Evolutionary conservation across 2,113 vertebrate genomes (phyloP).

Genomic region (Mormyrus lacerda): DNA sequence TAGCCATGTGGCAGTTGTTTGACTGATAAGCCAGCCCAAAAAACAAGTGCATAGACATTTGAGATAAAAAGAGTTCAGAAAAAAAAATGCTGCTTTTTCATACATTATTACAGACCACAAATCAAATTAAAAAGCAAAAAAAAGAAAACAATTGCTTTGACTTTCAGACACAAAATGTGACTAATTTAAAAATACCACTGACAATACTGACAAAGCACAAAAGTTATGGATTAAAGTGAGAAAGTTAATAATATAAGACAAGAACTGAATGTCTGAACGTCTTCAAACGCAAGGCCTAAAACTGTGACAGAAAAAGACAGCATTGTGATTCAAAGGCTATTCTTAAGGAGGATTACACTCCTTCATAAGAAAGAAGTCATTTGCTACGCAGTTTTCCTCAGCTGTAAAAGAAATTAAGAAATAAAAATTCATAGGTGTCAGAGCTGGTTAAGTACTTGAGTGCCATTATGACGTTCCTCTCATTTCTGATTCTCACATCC

Average conservation of each 20-base stretch:
- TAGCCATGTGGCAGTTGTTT: neutral
- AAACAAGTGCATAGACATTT: neutral
- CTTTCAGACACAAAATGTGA: slow-evolving; percentile 56
- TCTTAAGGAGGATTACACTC: slow-evolving; percentile 62
- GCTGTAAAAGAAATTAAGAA: slow-evolving; percentile 51
- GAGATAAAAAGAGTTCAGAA: neutral
- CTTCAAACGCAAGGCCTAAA: slow-evolving; percentile 66
- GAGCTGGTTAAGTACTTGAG: slow-evolving; percentile 62
- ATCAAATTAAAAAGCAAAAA: slow-evolving; percentile 31
- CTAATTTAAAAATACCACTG: slow-evolving; percentile 56
- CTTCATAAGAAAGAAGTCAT: slow-evolving; percentile 58
- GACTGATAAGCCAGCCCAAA: neutral
- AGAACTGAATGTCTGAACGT: slow-evolving; percentile 66
- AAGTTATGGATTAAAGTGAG: slow-evolving; percentile 65
- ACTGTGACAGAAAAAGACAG: slow-evolving; percentile 63
- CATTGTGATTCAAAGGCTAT: slow-evolving; percentile 47
- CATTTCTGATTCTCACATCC: slow-evolving; percentile 20
- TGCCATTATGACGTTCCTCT: slow-evolving; percentile 54
- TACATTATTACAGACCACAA: slow-evolving; percentile 20
- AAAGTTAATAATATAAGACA: slow-evolving; percentile 65
- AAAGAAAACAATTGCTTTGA: slow-evolving; percentile 49
- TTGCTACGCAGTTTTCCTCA: slow-evolving; percentile 65
- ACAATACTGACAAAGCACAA: slow-evolving; percentile 59
- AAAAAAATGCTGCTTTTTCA: slow-evolving; percentile 16
- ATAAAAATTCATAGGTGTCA: slow-evolving; percentile 63